Conservation (phyloP, 2,113 vertebrate genomes). For the Malurus melanocephalus region DNA sequence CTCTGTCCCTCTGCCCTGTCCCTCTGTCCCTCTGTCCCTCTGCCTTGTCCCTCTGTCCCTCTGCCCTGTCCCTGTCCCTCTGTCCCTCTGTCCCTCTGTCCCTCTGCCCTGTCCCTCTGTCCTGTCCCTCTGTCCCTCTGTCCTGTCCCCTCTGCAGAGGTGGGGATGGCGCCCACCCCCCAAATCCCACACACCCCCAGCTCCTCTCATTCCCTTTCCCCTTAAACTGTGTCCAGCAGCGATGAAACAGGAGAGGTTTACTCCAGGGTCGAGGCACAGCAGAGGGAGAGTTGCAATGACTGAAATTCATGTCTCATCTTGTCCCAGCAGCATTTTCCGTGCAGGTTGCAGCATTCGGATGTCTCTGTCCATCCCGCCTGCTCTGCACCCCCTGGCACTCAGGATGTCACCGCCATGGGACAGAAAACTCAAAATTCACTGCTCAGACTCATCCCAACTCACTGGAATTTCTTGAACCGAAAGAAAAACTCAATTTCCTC, state of each 20-base stretch:
- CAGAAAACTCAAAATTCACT: not conserved
- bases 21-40: too few species aligned
- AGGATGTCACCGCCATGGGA: rapidly evolving
- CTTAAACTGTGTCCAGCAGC: not conserved
- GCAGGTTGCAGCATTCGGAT: rapidly evolving
- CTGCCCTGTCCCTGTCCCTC: too few species aligned
- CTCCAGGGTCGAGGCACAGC: not conserved
- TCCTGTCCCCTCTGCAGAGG: not conserved
- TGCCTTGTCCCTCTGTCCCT: not conserved
- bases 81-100: too few species aligned
- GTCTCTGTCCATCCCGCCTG: not conserved
- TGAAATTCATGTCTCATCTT: rapidly evolving
- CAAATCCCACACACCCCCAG: not conserved
- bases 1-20: too few species aligned
- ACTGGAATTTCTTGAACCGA: not conserved
- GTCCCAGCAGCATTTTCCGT: rapidly evolving
- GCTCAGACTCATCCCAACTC: not conserved
- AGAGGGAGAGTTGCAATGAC: not conserved
- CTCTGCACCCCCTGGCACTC: not conserved
- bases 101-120: too few species aligned
- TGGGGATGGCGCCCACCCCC: not conserved
- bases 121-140: too few species aligned
- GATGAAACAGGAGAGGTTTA: not conserved
- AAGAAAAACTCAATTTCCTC: not conserved
- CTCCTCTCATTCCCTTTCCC: not conserved